These are phyloP conservation scores for Indri indri DNA, from an alignment of 2,113 vertebrate genomes.

Conservation along the genomic window DNA sequence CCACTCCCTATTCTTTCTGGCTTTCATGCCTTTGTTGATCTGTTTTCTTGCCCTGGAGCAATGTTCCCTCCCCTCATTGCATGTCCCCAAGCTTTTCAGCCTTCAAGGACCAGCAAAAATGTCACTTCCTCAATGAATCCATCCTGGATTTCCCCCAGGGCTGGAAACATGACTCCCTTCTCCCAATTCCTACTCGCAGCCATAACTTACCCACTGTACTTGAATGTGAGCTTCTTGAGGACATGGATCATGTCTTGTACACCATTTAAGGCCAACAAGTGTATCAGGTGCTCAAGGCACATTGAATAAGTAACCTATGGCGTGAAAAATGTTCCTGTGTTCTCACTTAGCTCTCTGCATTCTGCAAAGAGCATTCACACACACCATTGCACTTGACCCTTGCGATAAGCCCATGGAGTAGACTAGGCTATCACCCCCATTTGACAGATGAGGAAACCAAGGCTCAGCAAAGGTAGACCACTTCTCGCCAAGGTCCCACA, in stretches of 20 bases:
- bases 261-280: neutral
- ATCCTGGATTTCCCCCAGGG: neutral
- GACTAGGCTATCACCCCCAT: too few species aligned
- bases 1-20: neutral
- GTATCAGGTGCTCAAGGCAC: neutral
- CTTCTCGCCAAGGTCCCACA: neutral
- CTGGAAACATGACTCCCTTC: neutral
- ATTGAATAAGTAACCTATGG: too few species aligned
- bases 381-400: neutral
- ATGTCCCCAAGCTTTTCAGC: neutral
- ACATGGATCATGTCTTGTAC: neutral
- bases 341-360: neutral
- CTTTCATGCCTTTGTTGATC: neutral
- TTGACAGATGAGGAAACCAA: neutral
- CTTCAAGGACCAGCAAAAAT: neutral
- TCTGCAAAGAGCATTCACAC: neutral
- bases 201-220: too few species aligned
- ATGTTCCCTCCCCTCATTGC: neutral
- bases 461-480: fast-evolving
- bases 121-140: neutral
- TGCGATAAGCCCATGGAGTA: neutral
- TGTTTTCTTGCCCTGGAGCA: neutral
- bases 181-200: neutral
- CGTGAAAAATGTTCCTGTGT: neutral
- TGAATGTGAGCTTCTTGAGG: neutral